phyloP scores from a whole-genome alignment of 2,888 invertebrate species.

The Aphidius colemani region DNA sequence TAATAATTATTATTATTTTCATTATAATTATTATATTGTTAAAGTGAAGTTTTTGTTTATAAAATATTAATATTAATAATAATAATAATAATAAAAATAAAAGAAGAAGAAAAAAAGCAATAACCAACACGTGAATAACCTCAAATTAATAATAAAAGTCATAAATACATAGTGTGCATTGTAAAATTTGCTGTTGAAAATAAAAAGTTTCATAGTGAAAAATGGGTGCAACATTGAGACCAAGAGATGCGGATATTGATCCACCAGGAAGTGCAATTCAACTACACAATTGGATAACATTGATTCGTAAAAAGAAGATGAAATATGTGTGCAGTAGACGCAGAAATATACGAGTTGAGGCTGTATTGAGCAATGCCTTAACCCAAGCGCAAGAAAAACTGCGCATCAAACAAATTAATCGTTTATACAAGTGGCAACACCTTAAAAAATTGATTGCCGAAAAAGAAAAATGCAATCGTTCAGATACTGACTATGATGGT shows the following conservation, averaged over 20 bases:
- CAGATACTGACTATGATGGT: conserved; percentile 35
- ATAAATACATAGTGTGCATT: too few species aligned
- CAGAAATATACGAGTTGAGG: conserved; percentile 69
- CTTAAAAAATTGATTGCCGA: conserved; percentile 44
- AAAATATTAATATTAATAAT: too few species aligned
- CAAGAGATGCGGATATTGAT: conserved; percentile 41
- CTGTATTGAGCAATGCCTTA: conserved; percentile 68
- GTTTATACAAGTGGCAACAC: conserved; percentile 66
- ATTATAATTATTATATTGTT: too few species aligned
- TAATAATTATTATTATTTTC: too few species aligned
- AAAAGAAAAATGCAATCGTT: conserved; percentile 14
- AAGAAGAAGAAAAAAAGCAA: too few species aligned
- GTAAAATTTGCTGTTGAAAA: too few species aligned
- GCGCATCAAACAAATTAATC: conserved; percentile 67
- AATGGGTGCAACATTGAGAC: conserved; percentile 30
- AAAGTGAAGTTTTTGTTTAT: too few species aligned
- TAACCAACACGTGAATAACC: too few species aligned
- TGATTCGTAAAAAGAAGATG: conserved; percentile 68
- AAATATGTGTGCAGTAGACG: conserved; percentile 65
- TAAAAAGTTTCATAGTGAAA: too few species aligned
- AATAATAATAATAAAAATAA: too few species aligned
- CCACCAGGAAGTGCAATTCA: conserved; percentile 44
- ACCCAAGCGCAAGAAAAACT: conserved; percentile 67
- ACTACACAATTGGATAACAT: conserved; percentile 66
- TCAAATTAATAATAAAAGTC: too few species aligned